Evolutionary conservation across 2,113 vertebrate species (phyloP), one percentile per base, ranked within the genome.

Genomic region (Ramphastos sulfuratus): DNA sequence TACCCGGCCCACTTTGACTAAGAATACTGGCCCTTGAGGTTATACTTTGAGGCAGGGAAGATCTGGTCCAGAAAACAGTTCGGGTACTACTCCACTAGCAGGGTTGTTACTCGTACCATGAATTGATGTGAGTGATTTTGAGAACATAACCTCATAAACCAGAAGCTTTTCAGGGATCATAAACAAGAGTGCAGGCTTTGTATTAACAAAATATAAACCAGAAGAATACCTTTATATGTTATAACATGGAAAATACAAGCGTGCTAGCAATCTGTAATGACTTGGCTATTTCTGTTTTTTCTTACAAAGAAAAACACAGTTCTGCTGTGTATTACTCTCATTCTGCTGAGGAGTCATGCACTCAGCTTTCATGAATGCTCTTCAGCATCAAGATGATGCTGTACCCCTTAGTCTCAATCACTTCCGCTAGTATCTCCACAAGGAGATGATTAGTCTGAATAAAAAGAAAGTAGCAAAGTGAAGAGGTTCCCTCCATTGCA

Each of bases 301-400:
- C 82, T 89, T 92, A 96, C 48, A 85, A 84, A 78, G 48, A 74
- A 96, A 92, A 90, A 75, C 19, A 54, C 4, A 15, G 79, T 94
- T 95, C 82, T 94, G 58, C 59, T 92, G 35, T 85, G 75, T 92
- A 88, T 92, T 92, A 60, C 95, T 78, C 86, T 96, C 89, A 83
- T 93, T 95, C 85, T 95, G 85, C 72, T 87, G 66, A 31, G 82
- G 71, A 90, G 87, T 96, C 87, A 84, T 82, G 73, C 93, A 94
- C 89, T 97, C 87, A 93, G 85, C 95, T 95, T 94, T 89, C 79
- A 81, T 69, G 86, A 96, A 96, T 46, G 73, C 93, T 95, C 92
- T 95, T 96, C 87, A 95, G 52, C 25, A 11, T 91, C 87, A 96
- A 96, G 86, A 81, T 81, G 94, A 79, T 95, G 82, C 77, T 92